phyloP scores from a whole-genome alignment of 2,113 vertebrate species.

The Varanus salvator region DNA sequence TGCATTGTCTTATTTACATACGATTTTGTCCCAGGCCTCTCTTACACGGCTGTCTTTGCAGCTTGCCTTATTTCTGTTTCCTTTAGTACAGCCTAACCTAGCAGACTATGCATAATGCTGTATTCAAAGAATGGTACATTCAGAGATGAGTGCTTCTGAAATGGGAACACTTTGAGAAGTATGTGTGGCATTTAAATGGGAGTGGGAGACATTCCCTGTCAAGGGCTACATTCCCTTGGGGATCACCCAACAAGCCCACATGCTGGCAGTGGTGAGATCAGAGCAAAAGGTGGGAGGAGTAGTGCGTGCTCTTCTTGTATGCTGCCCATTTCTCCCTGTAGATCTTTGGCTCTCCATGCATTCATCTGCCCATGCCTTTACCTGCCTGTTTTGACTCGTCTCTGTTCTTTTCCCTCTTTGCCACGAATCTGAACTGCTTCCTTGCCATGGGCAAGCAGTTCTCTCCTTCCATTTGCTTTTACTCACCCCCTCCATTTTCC shows the following conservation, averaged over 20 bases:
- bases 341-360: no score
- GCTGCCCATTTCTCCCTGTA: background rate
- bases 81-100: conserved; percentile 25
- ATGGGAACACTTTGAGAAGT: background rate
- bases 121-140: conserved; percentile 17
- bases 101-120: conserved; percentile 15
- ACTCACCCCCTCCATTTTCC: no score
- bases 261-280: no score
- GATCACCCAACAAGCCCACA: no score
- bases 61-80: conserved; percentile 22
- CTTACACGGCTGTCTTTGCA: conserved; percentile 5
- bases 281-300: no score
- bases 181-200: background rate
- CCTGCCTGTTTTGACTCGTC: no score
- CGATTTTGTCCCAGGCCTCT: background rate
- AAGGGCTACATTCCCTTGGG: background rate
- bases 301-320: background rate
- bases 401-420: no score
- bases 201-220: no score
- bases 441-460: no score
- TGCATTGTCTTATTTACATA: background rate
- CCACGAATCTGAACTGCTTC: no score
- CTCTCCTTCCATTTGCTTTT: no score
- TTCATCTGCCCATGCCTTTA: no score
- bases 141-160: background rate